Percentiles rank a stretch among this genome's conserved stretches.
Conservation (phyloP, 92 coral and sea anemone genomes). For the Isaurus tuberculatus region DNA sequence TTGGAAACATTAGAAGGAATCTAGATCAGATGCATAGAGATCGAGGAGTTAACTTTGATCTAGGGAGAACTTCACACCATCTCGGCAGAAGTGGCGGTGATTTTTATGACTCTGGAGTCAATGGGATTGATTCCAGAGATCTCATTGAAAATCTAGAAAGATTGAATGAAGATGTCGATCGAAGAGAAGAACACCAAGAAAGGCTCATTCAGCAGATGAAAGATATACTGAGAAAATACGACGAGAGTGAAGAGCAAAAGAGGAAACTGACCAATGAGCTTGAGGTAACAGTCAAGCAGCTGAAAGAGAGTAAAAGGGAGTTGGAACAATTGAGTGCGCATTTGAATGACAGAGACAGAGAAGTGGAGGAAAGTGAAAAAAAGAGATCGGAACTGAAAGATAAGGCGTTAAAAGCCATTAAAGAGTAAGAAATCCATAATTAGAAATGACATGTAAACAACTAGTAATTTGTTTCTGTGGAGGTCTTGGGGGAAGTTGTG, state of each 20-base stretch:
- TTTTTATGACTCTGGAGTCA: constrained; percentile 52
- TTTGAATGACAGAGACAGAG: constrained; percentile 78
- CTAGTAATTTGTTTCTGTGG: no score
- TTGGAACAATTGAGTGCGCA: constrained; percentile 73
- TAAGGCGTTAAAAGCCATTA: constrained; percentile 86
- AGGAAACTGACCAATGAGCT: constrained; percentile 69
- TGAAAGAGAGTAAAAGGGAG: constrained; percentile 75
- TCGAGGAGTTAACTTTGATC: constrained; percentile 44
- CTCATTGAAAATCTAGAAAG: constrained; percentile 67
- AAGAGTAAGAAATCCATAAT: constrained; percentile 81
- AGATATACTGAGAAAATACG: constrained; percentile 75
- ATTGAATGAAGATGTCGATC: constrained; percentile 80
- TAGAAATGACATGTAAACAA: not conserved
- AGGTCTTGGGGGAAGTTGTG: no score
- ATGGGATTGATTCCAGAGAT: constrained; percentile 47
- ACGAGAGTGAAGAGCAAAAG: constrained; percentile 81
- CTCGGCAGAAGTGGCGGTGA: constrained; percentile 12
- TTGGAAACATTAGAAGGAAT: constrained; percentile 72
- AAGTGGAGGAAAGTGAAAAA: constrained; percentile 83
- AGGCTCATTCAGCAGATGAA: constrained; percentile 75
- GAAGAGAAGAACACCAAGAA: constrained; percentile 90
- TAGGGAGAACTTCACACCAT: constrained; percentile 14
- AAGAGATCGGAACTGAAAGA: constrained; percentile 88
- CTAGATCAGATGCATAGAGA: constrained; percentile 78
- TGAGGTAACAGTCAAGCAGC: constrained; percentile 72